phyloP scores from a whole-genome alignment of 2,888 invertebrate genomes.

The Hecatera dysodea region DNA sequence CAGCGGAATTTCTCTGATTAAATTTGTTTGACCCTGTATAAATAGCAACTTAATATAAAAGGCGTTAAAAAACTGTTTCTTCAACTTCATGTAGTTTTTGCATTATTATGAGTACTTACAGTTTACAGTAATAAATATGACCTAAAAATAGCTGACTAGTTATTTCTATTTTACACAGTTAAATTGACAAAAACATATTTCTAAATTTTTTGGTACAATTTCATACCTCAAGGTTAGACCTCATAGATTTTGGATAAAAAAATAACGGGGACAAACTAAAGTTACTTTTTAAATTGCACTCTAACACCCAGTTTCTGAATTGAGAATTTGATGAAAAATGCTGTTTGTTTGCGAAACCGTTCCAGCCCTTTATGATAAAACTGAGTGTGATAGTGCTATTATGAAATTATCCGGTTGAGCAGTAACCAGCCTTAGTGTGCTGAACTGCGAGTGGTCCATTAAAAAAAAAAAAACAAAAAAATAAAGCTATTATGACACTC shows the following conservation, averaged over 20 bases:
- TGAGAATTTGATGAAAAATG: neutral
- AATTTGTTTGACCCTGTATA: neutral
- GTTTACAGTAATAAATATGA: slow-evolving; percentile 50
- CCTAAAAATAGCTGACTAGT: slow-evolving; percentile 56
- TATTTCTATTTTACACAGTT: slow-evolving; percentile 50
- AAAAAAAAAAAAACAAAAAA: too few relatives aligned
- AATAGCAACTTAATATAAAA: neutral
- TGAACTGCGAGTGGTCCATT: too few relatives aligned
- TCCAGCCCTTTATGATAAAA: too few relatives aligned
- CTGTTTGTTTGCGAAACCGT: too few relatives aligned
- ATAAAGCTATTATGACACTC: too few relatives aligned
- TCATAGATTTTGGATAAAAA: slow-evolving; percentile 14
- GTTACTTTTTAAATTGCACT: slow-evolving; percentile 12
- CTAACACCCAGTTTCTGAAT: neutral
- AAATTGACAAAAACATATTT: slow-evolving; percentile 61
- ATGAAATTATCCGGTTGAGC: too few relatives aligned
- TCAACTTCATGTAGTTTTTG: slow-evolving; percentile 13
- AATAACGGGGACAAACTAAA: slow-evolving; percentile 8
- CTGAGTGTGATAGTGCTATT: too few relatives aligned
- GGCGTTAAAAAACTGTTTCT: slow-evolving; percentile 16
- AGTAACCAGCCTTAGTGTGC: too few relatives aligned
- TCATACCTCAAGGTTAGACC: slow-evolving; percentile 40
- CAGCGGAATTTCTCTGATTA: neutral
- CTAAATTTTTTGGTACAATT: slow-evolving; percentile 53
- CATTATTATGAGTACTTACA: slow-evolving; percentile 4